A percentile compares a stretch with the other conserved stretches of the same genome.
Evolutionary conservation across 1,140 invertebrate genomes (phyloP).

Genomic region (Chironomus striatipennis): DNA sequence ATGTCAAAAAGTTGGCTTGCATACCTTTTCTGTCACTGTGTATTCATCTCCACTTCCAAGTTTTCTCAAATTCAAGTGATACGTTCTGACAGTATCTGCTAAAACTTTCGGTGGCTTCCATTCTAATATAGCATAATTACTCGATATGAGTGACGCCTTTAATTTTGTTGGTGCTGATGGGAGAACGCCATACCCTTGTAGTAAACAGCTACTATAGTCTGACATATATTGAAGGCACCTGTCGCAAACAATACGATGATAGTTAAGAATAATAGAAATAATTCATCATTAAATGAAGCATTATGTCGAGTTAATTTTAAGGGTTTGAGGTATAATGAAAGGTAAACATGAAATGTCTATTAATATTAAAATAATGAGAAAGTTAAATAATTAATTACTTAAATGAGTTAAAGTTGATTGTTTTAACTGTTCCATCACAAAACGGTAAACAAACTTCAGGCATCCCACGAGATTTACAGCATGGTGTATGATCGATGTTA

Average conservation of each 20-base stretch:
- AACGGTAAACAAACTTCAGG: slow-evolving; percentile 62
- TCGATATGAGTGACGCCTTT: slow-evolving; percentile 59
- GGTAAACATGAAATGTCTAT: neutral
- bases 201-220: slow-evolving; percentile 66
- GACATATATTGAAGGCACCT: slow-evolving; percentile 73
- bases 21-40: slow-evolving; percentile 44
- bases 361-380: neutral
- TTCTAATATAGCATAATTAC: slow-evolving; percentile 65
- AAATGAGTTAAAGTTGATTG: slow-evolving; percentile 68
- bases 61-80: slow-evolving; percentile 57
- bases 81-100: slow-evolving; percentile 59
- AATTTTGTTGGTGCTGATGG: slow-evolving; percentile 58
- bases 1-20: neutral
- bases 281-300: slow-evolving; percentile 16
- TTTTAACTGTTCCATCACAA: slow-evolving; percentile 68
- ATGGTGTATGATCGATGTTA: slow-evolving; percentile 70
- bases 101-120: slow-evolving; percentile 64
- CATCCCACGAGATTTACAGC: slow-evolving; percentile 63
- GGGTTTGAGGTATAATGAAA: no score
- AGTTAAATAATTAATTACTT: slow-evolving; percentile 48
- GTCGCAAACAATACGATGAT: slow-evolving; percentile 28
- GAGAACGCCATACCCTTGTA: slow-evolving; percentile 74
- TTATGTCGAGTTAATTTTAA: neutral
- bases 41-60: slow-evolving; percentile 45
- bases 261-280: slow-evolving; percentile 6